These are phyloP conservation scores for Proisotoma minuta DNA, from an alignment of 2,888 invertebrate genomes.

Conservation along the genomic window DNA sequence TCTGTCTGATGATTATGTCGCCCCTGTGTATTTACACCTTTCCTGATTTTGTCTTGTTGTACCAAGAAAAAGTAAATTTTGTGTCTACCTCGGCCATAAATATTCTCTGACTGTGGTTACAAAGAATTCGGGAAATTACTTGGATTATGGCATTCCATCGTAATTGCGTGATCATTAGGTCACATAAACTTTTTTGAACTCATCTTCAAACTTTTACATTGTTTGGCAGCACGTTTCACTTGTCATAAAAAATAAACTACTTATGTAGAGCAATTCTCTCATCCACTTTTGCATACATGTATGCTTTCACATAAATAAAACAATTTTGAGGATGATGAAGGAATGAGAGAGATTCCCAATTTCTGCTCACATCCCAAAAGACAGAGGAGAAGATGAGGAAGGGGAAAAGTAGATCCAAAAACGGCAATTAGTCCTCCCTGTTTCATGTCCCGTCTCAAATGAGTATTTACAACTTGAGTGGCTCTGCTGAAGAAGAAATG, in stretches of 20 bases:
- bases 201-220: background rate
- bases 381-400: background rate
- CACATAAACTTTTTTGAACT: too few species aligned
- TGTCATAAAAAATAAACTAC: too few species aligned
- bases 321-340: background rate
- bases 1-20: slow-evolving; percentile 18
- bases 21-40: slow-evolving; percentile 4
- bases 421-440: slow-evolving; percentile 17
- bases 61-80: too few species aligned
- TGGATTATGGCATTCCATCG: slow-evolving; percentile 7
- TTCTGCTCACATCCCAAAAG: background rate
- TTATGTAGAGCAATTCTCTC: too few species aligned
- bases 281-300: too few species aligned
- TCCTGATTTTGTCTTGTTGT: too few species aligned
- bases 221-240: too few species aligned
- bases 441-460: slow-evolving; percentile 20
- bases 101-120: background rate
- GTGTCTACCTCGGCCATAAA: too few species aligned
- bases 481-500: slow-evolving; percentile 2
- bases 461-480: slow-evolving; percentile 20
- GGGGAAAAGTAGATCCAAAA: slow-evolving; percentile 17
- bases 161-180: slow-evolving; percentile 3
- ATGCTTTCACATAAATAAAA: background rate
- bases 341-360: slow-evolving; percentile 11
- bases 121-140: slow-evolving; percentile 1